These are phyloP conservation scores for Eupithecia abbreviata DNA, from an alignment of 2,888 invertebrate genomes.

Conservation along the genomic window DNA sequence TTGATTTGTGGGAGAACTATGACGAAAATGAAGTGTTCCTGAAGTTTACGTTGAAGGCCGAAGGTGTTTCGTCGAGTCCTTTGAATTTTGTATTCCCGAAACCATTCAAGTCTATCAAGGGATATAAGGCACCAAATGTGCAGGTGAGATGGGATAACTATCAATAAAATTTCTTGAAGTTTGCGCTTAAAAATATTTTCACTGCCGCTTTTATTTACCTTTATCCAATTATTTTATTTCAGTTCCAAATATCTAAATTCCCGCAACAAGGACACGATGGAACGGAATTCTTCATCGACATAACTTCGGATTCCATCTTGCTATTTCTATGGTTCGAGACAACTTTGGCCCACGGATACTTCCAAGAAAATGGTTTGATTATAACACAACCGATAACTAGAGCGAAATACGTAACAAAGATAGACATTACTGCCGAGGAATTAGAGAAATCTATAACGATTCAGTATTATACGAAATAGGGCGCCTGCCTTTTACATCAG, in stretches of 20 bases:
- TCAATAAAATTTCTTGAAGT: neutral
- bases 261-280: conserved; percentile 38
- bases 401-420: conserved; percentile 52
- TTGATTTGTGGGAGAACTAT: conserved; percentile 56
- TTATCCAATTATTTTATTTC: conserved; percentile 41
- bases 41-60: conserved; percentile 80
- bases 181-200: neutral
- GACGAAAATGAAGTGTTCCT: conserved; percentile 65
- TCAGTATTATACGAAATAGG: conserved; percentile 60
- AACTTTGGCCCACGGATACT: conserved; percentile 82
- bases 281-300: conserved; percentile 55
- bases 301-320: conserved; percentile 80
- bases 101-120: conserved; percentile 80
- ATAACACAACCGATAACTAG: conserved; percentile 60
- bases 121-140: conserved; percentile 81
- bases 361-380: conserved; percentile 91
- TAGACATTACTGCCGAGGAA: conserved; percentile 49
- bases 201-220: neutral
- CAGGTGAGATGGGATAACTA: conserved; percentile 67
- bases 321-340: conserved; percentile 89
- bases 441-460: conserved; percentile 62
- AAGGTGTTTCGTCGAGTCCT: conserved; percentile 78
- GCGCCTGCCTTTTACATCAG: neutral
- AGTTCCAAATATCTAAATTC: conserved; percentile 59
- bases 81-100: conserved; percentile 87